Evolutionary conservation across 1,140 invertebrate species (phyloP), one percentile per base, ranked within the genome.

Genomic region (Lordiphosa collinella): DNA sequence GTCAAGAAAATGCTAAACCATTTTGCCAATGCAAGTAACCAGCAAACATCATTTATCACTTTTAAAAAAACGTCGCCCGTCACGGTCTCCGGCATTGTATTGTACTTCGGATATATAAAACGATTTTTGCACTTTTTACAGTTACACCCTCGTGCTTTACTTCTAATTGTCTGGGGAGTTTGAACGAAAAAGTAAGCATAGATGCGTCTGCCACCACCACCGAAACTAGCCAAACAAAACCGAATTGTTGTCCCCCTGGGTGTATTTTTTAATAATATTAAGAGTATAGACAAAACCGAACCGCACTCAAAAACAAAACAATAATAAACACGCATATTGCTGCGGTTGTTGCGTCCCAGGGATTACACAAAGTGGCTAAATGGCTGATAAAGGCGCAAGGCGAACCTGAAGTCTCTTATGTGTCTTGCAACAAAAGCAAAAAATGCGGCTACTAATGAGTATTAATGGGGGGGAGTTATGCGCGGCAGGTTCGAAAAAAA

Each of bases 251-350:
- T 76, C 31, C 78, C 78, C 76, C 58, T 72, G 76, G 76, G 76
- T 82, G 71, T 76, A 82, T 82, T 82, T 82, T 80, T 82, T 82
- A 82, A 82, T 82, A 82, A 76, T 84, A 82, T 82, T 82, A 82
- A 82, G 78, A 82, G 76, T 76, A 82, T 76, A 64, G 58, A 82
- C 75, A 79, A 61, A 58, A 58, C 35, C 29, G 51, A 36, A 69
- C 38, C 55, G 50, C 66, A 66, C 62, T 53, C 51, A 46, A 48
- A 48, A 43, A 46, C 48, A 51, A 49, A 52, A 79, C 71, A 75
- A 82, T 61, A 75, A 80, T 70, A 66, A 70, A 76, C 76, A 82
- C 76, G 76, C 76, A 76, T 82, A 64, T 82, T 84, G 78, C 55
- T 82, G 71, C 67, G 76, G 76, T 76, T 71, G 56, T 56, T 57